A percentile compares a stretch with the other conserved stretches of the same genome.
phyloP scores from a whole-genome alignment of 1,140 invertebrate genomes.

The Drosophila bocki region DNA sequence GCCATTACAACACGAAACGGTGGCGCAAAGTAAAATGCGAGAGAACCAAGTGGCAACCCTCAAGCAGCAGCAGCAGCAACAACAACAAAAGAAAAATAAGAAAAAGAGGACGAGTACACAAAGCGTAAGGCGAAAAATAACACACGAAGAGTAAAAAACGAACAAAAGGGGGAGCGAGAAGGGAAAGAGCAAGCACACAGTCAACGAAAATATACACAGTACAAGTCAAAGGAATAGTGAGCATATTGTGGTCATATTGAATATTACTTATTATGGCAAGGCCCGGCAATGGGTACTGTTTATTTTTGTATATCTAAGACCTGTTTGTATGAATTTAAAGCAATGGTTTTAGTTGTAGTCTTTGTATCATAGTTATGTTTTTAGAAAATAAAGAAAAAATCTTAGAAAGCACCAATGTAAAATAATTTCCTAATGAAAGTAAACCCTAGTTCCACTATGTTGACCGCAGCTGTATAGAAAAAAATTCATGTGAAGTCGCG shows the following conservation, averaged over 20 bases:
- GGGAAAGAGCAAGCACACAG: conserved; percentile 33
- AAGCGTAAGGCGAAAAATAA: conserved; percentile 51
- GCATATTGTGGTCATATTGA: not conserved
- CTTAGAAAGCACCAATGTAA: no score
- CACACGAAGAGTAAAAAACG: conserved; percentile 41
- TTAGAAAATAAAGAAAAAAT: not conserved
- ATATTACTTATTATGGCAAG: not conserved
- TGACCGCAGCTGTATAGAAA: conserved; percentile 25
- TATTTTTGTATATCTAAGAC: no score
- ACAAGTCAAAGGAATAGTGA: conserved; percentile 7
- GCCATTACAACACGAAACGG: conserved; percentile 49
- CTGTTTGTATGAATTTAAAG: no score
- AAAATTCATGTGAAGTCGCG: conserved; percentile 66
- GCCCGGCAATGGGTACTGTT: not conserved
- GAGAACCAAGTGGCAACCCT: conserved; percentile 54
- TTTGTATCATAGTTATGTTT: not conserved
- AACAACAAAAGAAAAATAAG: conserved; percentile 48
- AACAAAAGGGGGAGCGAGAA: conserved; percentile 25
- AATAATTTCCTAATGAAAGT: not conserved
- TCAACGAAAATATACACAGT: conserved; percentile 27
- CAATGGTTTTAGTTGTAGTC: not conserved
- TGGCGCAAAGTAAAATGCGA: conserved; percentile 38
- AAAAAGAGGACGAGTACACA: conserved; percentile 40
- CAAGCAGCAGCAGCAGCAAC: conserved; percentile 47
- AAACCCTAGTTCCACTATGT: not conserved